phyloP scores from a whole-genome alignment of 2,113 vertebrate genomes.

The Asarcornis scutulata region DNA sequence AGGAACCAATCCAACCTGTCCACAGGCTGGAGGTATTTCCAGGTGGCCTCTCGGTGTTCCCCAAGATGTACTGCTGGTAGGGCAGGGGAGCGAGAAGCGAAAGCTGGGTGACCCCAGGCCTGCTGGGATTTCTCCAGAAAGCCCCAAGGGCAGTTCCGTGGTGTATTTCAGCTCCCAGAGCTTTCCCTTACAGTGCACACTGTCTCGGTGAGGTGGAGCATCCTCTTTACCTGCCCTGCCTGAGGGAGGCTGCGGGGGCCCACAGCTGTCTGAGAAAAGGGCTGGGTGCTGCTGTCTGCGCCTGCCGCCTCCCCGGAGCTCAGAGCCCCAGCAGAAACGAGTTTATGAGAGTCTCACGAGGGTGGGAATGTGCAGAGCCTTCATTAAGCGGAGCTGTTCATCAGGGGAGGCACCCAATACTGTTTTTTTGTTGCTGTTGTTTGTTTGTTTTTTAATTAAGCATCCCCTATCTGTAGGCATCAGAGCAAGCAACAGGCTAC shows the following conservation, averaged over 20 bases:
- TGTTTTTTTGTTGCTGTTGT: too few relatives aligned
- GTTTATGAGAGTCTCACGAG: too few relatives aligned
- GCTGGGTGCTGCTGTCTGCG: not conserved
- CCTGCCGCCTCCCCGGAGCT: too few relatives aligned
- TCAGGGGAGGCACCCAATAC: too few relatives aligned
- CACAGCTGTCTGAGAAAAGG: too few relatives aligned
- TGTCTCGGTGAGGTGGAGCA: not conserved
- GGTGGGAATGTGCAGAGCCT: too few relatives aligned
- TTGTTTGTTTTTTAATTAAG: too few relatives aligned
- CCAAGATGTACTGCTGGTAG: not conserved
- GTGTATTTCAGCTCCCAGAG: not conserved
- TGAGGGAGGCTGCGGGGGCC: not conserved
- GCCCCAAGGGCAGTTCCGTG: too few relatives aligned
- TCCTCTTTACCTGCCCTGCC: not conserved
- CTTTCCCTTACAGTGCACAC: not conserved
- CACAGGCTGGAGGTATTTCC: not conserved
- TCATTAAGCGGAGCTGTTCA: too few relatives aligned
- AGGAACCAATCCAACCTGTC: not conserved
- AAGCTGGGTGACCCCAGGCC: fast-evolving
- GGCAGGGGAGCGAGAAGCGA: not conserved
- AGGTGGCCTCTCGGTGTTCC: not conserved
- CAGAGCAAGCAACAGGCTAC: not conserved
- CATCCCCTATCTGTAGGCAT: not conserved
- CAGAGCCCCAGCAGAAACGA: too few relatives aligned
- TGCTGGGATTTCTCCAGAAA: not conserved